Conservation (phyloP, 2,888 invertebrate genomes). For the Thelaira solivaga region DNA sequence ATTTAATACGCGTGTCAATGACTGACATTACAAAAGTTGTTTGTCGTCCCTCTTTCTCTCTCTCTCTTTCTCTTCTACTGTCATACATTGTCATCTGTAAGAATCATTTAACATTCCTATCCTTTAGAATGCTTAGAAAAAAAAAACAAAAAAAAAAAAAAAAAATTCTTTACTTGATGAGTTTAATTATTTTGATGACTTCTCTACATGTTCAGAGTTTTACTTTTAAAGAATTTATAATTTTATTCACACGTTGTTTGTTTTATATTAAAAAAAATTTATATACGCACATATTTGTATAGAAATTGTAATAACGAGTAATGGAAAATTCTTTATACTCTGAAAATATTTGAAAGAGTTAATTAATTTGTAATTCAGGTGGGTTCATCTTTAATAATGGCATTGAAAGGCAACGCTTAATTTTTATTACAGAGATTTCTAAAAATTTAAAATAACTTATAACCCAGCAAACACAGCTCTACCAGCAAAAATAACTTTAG, state of each 20-base stretch:
- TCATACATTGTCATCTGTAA: constrained; percentile 37
- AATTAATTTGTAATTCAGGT: too few species aligned
- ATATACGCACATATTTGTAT: too few species aligned
- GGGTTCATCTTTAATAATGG: too few species aligned
- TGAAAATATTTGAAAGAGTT: too few species aligned
- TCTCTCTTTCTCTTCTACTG: constrained; percentile 32
- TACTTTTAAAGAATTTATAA: constrained; percentile 1
- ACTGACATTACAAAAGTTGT: constrained; percentile 55
- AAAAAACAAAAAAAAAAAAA: neutral
- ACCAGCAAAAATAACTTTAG: too few species aligned
- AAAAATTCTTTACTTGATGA: constrained; percentile 68
- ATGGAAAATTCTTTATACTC: too few species aligned
- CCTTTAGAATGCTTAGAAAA: neutral
- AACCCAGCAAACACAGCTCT: too few species aligned
- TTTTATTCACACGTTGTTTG: neutral
- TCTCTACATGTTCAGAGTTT: constrained; percentile 58
- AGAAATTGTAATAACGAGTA: too few species aligned
- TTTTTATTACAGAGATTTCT: too few species aligned
- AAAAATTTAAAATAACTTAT: too few species aligned
- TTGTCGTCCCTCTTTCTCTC: too few species aligned
- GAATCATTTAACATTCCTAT: constrained; percentile 36
- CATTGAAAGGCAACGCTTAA: too few species aligned
- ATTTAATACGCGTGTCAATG: constrained; percentile 38
- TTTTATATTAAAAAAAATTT: neutral
- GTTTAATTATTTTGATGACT: constrained; percentile 74